A percentile compares a stretch with the other conserved stretches of the same genome.
These are phyloP conservation scores for Pterophyllum scalare DNA, from an alignment of 2,113 vertebrate species.

Conservation along the genomic window DNA sequence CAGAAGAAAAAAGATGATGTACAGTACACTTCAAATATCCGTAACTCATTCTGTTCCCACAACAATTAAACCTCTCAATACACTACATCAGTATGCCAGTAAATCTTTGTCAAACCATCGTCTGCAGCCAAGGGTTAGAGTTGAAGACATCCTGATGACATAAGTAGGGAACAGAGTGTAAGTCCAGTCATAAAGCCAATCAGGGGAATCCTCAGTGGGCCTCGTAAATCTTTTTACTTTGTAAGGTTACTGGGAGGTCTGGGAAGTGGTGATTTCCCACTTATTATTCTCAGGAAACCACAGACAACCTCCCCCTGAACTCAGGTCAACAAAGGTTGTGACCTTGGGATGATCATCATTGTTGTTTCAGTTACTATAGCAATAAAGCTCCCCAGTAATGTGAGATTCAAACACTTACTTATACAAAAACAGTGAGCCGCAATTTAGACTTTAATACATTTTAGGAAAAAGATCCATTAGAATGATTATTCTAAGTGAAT, in stretches of 20 bases:
- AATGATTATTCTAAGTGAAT: background rate
- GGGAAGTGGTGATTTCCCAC: constrained; percentile 84
- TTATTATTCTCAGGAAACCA: constrained; percentile 81
- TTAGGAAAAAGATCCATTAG: background rate
- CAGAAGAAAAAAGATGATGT: background rate
- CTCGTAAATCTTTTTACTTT: constrained; percentile 79
- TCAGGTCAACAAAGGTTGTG: constrained; percentile 71
- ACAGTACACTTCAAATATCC: background rate
- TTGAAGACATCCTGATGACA: constrained; percentile 62
- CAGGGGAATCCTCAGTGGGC: constrained; percentile 69
- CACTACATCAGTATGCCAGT: background rate
- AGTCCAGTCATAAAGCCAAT: constrained; percentile 84
- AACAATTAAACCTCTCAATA: background rate
- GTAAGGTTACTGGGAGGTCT: constrained; percentile 80
- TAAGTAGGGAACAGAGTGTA: constrained; percentile 72
- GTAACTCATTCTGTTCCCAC: background rate
- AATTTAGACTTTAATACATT: background rate
- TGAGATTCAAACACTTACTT: constrained; percentile 1
- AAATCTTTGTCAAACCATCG: background rate
- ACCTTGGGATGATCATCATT: constrained; percentile 77
- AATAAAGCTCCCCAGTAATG: constrained; percentile 36
- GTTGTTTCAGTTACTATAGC: constrained; percentile 74
- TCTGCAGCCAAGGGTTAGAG: constrained; percentile 59
- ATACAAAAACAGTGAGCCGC: background rate
- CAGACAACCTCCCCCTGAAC: constrained; percentile 74